Evolutionary conservation across 2,888 invertebrate genomes (phyloP).

Genomic region (Agrotis clavis): DNA sequence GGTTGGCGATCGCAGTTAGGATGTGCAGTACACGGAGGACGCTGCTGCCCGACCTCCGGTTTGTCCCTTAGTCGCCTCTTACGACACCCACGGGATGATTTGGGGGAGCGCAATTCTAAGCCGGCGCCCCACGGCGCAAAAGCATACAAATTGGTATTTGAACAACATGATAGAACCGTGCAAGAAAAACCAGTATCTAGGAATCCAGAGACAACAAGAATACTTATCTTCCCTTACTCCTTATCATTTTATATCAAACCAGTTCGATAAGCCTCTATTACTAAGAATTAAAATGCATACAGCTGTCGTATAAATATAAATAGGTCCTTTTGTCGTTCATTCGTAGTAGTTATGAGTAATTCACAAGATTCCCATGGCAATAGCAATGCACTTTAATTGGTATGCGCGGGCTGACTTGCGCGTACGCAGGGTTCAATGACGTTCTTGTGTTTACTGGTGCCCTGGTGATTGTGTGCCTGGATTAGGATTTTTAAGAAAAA

Average conservation of each 20-base stretch:
- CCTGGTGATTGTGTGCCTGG: slow-evolving; percentile 15
- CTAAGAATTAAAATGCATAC: slow-evolving; percentile 16
- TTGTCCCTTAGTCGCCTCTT: too few relatives aligned
- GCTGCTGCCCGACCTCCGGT: too few relatives aligned
- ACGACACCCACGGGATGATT: too few relatives aligned
- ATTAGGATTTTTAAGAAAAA: slow-evolving; percentile 20
- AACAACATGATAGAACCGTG: not conserved
- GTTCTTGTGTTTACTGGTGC: slow-evolving; percentile 54
- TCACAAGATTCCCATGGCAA: slow-evolving; percentile 75
- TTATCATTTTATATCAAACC: slow-evolving; percentile 15
- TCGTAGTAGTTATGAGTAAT: slow-evolving; percentile 58
- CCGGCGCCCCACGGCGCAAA: too few relatives aligned
- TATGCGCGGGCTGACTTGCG: slow-evolving; percentile 78
- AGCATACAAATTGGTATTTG: slow-evolving; percentile 7
- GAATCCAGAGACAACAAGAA: slow-evolving; percentile 8
- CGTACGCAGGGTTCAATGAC: slow-evolving; percentile 76
- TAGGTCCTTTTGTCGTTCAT: slow-evolving; percentile 16
- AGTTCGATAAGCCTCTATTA: slow-evolving; percentile 22
- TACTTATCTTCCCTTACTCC: slow-evolving; percentile 10
- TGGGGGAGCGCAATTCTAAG: too few relatives aligned
- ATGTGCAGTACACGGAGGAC: too few relatives aligned
- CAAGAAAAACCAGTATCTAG: slow-evolving; percentile 34
- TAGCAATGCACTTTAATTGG: slow-evolving; percentile 82
- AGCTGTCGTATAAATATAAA: slow-evolving; percentile 44
- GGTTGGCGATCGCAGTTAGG: too few relatives aligned